Conservation (phyloP, 2,797 vertebrate species). For the Spinus pinus region DNA sequence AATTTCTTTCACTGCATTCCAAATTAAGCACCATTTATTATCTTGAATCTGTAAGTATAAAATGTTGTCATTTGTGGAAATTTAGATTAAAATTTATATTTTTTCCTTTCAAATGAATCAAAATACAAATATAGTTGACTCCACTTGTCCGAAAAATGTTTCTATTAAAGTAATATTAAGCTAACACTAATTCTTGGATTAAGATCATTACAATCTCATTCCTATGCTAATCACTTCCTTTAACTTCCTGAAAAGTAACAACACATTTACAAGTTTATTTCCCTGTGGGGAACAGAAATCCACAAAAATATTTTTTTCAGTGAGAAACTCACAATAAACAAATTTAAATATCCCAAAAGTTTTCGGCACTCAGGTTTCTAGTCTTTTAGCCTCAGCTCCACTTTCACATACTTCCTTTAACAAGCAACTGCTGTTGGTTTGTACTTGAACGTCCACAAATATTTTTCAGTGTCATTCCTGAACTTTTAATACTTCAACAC, state of each 20-base stretch:
- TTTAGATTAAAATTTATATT: background rate
- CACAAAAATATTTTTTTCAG: background rate
- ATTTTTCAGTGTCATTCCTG: background rate
- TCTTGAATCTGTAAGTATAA: background rate
- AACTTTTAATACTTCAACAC: background rate
- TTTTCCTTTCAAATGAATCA: background rate
- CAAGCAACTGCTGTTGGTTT: background rate
- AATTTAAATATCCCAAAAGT: background rate
- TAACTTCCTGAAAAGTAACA: background rate
- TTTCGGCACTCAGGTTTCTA: background rate
- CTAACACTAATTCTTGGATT: background rate
- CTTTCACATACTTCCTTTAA: background rate
- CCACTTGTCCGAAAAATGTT: background rate
- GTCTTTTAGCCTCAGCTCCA: background rate
- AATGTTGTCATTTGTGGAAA: background rate
- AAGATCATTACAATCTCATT: background rate
- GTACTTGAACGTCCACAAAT: background rate
- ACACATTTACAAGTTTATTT: background rate
- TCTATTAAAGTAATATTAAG: background rate
- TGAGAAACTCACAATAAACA: background rate
- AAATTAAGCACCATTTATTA: background rate
- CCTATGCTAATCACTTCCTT: background rate
- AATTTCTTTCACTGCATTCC: background rate
- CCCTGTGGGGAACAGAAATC: background rate
- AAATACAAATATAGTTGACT: background rate